Conservation (phyloP, 2,888 invertebrate species). For the Netelia inedita region DNA sequence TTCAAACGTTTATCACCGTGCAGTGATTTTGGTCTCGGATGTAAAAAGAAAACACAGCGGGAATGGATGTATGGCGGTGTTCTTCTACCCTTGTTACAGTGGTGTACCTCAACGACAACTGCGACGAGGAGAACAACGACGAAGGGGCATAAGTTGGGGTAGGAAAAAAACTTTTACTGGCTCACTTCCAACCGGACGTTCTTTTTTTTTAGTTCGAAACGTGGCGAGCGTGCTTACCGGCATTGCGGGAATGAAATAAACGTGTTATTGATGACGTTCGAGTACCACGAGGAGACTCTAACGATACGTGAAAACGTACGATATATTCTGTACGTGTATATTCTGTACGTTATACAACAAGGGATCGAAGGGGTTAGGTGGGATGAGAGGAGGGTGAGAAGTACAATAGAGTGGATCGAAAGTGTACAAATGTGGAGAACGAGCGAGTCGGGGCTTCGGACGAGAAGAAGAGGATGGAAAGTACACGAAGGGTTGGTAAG, state of each 20-base stretch:
- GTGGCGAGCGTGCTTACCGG: conserved; percentile 60
- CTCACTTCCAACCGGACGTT: conserved; percentile 61
- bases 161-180: conserved; percentile 66
- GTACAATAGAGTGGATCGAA: conserved; percentile 47
- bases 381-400: conserved; percentile 7
- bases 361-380: background rate
- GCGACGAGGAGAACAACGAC: conserved; percentile 59
- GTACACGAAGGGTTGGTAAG: conserved; percentile 18
- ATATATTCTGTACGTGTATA: conserved; percentile 32
- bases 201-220: conserved; percentile 52
- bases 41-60: background rate
- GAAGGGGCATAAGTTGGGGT: conserved; percentile 55
- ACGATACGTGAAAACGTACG: conserved; percentile 29
- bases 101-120: conserved; percentile 70
- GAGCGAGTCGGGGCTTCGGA: conserved; percentile 31
- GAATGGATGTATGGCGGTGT: background rate
- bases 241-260: conserved; percentile 64
- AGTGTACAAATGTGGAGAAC: conserved; percentile 14
- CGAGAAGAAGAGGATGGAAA: conserved; percentile 38
- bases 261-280: conserved; percentile 65
- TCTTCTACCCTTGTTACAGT: conserved; percentile 3
- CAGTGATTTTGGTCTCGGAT: background rate
- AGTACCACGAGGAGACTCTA: conserved; percentile 33
- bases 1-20: background rate
- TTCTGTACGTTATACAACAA: conserved; percentile 4